Evolutionary conservation across 1,140 invertebrate genomes (phyloP).

Genomic region (Drosophila aff.): DNA sequence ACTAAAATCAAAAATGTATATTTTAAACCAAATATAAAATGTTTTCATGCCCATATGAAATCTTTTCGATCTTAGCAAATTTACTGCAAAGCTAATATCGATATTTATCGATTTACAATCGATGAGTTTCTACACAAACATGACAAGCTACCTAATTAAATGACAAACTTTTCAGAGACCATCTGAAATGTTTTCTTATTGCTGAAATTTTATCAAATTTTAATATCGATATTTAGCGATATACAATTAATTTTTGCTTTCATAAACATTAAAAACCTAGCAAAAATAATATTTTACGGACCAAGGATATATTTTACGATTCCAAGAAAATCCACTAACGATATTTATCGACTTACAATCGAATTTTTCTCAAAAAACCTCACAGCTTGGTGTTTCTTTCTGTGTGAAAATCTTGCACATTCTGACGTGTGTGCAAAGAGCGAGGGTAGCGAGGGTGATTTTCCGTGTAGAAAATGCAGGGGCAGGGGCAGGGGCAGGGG

Average conservation of each 20-base stretch:
- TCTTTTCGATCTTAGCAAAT: too few species aligned
- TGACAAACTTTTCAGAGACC: neutral
- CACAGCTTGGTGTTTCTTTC: neutral
- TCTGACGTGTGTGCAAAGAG: neutral
- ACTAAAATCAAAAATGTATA: too few species aligned
- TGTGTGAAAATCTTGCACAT: neutral
- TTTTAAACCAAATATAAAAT: too few species aligned
- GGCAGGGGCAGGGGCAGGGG: too few species aligned
- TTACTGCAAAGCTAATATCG: too few species aligned
- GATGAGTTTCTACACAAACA: too few species aligned
- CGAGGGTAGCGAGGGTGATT: neutral
- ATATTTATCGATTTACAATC: too few species aligned
- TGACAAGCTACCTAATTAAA: neutral
- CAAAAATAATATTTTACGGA: neutral
- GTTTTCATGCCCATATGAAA: too few species aligned
- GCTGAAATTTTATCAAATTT: neutral
- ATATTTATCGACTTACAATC: neutral
- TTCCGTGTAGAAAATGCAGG: neutral
- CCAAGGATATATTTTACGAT: too few species aligned
- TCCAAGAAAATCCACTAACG: neutral
- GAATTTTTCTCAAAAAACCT: neutral
- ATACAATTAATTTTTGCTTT: neutral
- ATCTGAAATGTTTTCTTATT: neutral
- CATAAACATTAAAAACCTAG: neutral
- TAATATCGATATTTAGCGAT: neutral